phyloP scores from a whole-genome alignment of 2,888 invertebrate species.

The Athalia rosae region DNA sequence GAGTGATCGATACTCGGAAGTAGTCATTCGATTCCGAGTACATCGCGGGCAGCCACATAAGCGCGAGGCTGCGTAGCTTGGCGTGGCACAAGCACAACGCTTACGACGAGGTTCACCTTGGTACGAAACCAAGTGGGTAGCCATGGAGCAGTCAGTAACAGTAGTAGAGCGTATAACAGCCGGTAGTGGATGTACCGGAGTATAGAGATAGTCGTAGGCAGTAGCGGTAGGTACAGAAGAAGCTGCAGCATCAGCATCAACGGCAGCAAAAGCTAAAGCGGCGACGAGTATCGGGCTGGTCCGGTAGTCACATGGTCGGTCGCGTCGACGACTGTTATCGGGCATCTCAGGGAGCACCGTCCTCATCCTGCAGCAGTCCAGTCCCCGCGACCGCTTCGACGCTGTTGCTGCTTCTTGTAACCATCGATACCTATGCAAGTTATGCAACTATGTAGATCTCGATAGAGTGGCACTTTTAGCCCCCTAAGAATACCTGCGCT shows the following conservation, averaged over 20 bases:
- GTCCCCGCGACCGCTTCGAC: constrained; percentile 36
- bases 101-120: constrained; percentile 49
- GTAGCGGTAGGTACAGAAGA: constrained; percentile 32
- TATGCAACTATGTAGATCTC: constrained; percentile 65
- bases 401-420: constrained; percentile 37
- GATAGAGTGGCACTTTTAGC: constrained; percentile 52
- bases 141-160: constrained; percentile 17
- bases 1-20: constrained; percentile 40
- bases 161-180: constrained; percentile 20
- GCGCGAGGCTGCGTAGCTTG: constrained; percentile 1
- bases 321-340: constrained; percentile 56
- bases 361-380: constrained; percentile 55
- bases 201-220: constrained; percentile 38
- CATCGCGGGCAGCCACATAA: constrained; percentile 34
- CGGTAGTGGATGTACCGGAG: constrained; percentile 1
- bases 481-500: constrained; percentile 20
- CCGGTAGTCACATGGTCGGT: constrained; percentile 40
- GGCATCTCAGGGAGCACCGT: constrained; percentile 65
- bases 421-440: constrained; percentile 55
- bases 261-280: not conserved
- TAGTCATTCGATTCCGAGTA: constrained; percentile 40
- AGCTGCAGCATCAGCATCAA: not conserved
- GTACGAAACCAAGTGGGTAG: constrained; percentile 42
- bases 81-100: constrained; percentile 15
- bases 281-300: constrained; percentile 37